Percentiles rank a stretch among this genome's conserved stretches.
These are phyloP conservation scores for Mola mola DNA, from an alignment of 2,113 vertebrate species.

Conservation along the genomic window DNA sequence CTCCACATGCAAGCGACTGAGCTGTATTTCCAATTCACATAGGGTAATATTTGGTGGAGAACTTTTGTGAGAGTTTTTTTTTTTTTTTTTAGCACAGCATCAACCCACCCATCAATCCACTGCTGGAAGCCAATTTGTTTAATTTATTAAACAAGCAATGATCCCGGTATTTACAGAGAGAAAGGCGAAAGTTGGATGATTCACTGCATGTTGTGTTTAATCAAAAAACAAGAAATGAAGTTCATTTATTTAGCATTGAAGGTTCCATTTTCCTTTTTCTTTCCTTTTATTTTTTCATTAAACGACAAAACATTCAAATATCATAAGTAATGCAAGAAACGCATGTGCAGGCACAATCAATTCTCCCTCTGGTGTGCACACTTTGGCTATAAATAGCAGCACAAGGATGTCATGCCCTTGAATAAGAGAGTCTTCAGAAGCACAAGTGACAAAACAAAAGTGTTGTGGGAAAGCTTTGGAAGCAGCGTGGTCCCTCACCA, in stretches of 20 bases:
- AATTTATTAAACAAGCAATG: conserved; percentile 37
- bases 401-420: conserved; percentile 25
- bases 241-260: no score
- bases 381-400: conserved; percentile 49
- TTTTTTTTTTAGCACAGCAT: not conserved
- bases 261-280: no score
- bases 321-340: no score
- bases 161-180: conserved; percentile 24
- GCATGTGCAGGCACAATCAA: not conserved
- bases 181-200: conserved; percentile 9
- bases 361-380: conserved; percentile 3
- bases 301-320: no score
- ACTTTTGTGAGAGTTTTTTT: conserved; percentile 4
- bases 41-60: conserved; percentile 34
- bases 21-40: conserved; percentile 27
- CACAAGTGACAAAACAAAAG: conserved; percentile 29
- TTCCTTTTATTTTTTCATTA: no score
- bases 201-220: conserved; percentile 16
- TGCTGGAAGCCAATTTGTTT: conserved; percentile 3
- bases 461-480: conserved; percentile 19
- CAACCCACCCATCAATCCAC: not conserved
- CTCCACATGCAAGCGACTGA: conserved; percentile 14
- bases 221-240: no score
- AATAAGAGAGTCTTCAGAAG: conserved; percentile 22
- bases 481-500: conserved; percentile 13